Base-by-base conservation (phyloP, 2,888 invertebrate genomes). In the Rugalucina vietnamica region DNA sequence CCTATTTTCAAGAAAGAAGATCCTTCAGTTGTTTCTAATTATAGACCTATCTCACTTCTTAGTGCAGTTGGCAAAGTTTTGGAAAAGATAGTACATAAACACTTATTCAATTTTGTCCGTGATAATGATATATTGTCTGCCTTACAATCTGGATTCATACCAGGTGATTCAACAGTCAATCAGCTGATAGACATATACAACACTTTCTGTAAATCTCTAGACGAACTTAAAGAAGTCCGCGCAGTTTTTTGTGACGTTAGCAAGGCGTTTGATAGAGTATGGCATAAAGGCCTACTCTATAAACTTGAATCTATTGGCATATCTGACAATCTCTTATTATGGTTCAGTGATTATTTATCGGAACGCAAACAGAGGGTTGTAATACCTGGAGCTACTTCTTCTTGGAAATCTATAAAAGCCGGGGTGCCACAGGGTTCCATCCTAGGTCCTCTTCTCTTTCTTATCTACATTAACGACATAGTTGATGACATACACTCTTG, bases 261-360 rank as follows among this genome's bases (percentile, higher is more conserved):
- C 24, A 83, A 86, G 32, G 83, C 86, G 1, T 86, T 86, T 76
- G 86, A 86, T 54, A 76, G 75, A 71, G 76, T 82, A 14, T 76
- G 80, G 76, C 77, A 79, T 50, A 57, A 34, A 29, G 80, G 74
- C 4, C 75, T 85, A 24, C 18, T 60, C 2, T 60, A 27, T 14
- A 60, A 60, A 60, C 29, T 60, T 27, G 5, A 60, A 12, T 12
- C 5, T 14, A 60, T 60, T 60, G 60, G 60, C 29, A 5, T 60
- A 29, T 60, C 43, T 43, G 43, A 57, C 21, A 60, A 57, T 43
- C 34, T 73, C 0, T 43, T 65, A 18, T 21, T 34, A 1, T 74
- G 60, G 60, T 79, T 74, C 21, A 43, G 29, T 36, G 29, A 57
- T 2, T 74, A 65, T 32, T 29, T 79, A 10, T 65, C 39, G 18